These are phyloP conservation scores for Clangula hyemalis DNA, from an alignment of 2,797 vertebrate species.

Conservation along the genomic window DNA sequence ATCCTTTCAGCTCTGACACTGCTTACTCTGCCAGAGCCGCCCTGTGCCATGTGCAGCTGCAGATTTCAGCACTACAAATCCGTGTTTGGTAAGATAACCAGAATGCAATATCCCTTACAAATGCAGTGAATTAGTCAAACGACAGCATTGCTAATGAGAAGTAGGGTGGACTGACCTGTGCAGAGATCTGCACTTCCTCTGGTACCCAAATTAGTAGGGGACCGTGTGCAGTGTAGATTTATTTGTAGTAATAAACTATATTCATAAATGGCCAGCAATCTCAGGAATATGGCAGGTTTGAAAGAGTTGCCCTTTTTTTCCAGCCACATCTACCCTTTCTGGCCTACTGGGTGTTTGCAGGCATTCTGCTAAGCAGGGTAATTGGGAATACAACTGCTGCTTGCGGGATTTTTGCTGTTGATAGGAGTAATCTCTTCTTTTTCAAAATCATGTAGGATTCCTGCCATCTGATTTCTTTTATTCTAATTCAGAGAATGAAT, in stretches of 20 bases:
- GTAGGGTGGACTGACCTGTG: background rate
- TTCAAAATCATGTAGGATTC: background rate
- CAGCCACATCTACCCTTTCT: rapidly evolving
- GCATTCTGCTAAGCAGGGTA: background rate
- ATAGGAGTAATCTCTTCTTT: background rate
- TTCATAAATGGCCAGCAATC: background rate
- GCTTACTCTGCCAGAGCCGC: background rate
- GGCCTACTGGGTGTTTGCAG: background rate
- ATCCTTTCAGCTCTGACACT: background rate
- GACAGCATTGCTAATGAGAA: background rate
- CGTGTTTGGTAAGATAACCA: background rate
- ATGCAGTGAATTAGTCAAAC: background rate
- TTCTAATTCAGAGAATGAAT: background rate
- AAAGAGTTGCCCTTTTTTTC: background rate
- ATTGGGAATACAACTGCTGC: background rate
- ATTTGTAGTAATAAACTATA: background rate
- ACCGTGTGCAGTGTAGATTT: rapidly evolving
- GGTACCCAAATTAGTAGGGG: background rate
- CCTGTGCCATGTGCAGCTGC: background rate
- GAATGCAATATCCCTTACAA: background rate
- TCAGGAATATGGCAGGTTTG: rapidly evolving
- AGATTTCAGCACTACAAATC: background rate
- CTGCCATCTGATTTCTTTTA: background rate
- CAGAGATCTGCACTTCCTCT: background rate
- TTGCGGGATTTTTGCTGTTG: background rate